Percentiles rank a stretch among this genome's conserved stretches.
Evolutionary conservation across 2,797 vertebrate genomes (phyloP).

Genomic region (Platalea minor): DNA sequence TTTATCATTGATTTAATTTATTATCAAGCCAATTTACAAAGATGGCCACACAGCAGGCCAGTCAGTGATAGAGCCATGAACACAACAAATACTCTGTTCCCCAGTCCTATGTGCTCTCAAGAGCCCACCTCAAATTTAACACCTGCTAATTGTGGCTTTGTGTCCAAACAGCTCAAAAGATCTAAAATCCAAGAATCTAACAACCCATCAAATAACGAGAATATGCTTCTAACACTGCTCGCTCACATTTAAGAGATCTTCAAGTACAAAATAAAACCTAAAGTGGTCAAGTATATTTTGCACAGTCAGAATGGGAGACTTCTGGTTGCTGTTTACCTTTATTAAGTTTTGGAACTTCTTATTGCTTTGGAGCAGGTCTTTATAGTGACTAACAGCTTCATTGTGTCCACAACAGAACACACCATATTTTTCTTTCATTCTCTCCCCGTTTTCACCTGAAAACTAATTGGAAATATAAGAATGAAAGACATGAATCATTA

Average conservation of each 20-base stretch:
- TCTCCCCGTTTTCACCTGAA: conserved; percentile 89
- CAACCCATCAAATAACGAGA: neutral
- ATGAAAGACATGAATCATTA: neutral
- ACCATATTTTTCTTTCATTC: conserved; percentile 88
- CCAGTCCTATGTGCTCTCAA: neutral
- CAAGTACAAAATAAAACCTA: neutral
- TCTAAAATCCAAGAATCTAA: neutral
- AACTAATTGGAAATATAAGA: conserved; percentile 77
- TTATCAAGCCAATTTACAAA: neutral
- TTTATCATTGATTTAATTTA: neutral
- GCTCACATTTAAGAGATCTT: neutral
- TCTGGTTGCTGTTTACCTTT: conserved; percentile 76
- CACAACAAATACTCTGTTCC: neutral
- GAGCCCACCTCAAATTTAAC: neutral
- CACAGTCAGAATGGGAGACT: neutral
- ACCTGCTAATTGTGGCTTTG: neutral
- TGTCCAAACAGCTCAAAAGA: neutral
- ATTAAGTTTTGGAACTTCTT: conserved; percentile 95
- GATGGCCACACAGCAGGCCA: neutral
- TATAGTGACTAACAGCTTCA: conserved; percentile 89
- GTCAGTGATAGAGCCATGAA: neutral
- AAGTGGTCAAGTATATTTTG: neutral
- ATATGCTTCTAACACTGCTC: neutral
- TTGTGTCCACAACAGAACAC: conserved; percentile 90
- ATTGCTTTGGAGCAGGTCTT: conserved; percentile 89